Evolutionary conservation across 2,113 vertebrate species (phyloP).

Genomic region (Promerops cafer): DNA sequence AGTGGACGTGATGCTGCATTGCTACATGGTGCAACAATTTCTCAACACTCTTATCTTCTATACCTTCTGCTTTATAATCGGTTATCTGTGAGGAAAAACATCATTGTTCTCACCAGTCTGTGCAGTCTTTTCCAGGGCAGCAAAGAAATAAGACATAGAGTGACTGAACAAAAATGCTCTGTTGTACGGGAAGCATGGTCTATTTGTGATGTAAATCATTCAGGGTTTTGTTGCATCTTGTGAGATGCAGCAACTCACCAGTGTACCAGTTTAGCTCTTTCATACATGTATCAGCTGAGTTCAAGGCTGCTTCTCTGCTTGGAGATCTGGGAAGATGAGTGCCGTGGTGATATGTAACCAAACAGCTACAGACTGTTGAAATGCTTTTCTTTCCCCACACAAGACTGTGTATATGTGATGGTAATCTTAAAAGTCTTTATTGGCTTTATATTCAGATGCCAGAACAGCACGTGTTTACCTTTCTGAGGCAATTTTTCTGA

Average conservation of each 20-base stretch:
- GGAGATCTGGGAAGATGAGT: background rate
- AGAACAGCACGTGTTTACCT: background rate
- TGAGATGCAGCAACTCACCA: background rate
- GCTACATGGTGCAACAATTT: background rate
- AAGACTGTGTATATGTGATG: background rate
- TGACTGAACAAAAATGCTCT: background rate
- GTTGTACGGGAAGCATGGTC: background rate
- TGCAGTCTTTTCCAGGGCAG: background rate
- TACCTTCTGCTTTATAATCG: background rate
- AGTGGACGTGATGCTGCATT: background rate
- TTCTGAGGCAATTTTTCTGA: background rate
- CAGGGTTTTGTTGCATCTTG: background rate
- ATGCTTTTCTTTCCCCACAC: background rate
- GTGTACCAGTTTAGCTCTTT: background rate
- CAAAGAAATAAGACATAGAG: background rate
- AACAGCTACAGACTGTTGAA: background rate
- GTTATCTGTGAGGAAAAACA: background rate
- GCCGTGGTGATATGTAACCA: background rate
- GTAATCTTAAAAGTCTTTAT: background rate
- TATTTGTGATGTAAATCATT: background rate
- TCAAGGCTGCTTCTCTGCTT: background rate
- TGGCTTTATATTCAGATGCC: background rate
- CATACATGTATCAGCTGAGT: rapidly evolving
- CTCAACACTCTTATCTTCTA: background rate
- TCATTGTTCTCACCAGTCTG: background rate